phyloP scores from a whole-genome alignment of 2,888 invertebrate genomes.

The Prosapia bicincta region DNA sequence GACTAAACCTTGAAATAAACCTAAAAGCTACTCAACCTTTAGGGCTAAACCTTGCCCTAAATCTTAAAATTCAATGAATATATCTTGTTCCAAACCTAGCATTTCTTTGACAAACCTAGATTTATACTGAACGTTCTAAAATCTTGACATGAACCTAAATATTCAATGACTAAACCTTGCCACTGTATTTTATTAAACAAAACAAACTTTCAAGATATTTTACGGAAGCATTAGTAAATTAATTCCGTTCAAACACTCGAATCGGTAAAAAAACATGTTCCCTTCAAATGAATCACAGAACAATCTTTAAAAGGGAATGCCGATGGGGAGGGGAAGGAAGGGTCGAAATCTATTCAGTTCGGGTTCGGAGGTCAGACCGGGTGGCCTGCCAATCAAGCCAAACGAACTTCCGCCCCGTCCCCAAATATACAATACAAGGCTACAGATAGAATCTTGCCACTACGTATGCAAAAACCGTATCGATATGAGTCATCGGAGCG shows the following conservation, averaged over 20 bases:
- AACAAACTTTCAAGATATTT: no score
- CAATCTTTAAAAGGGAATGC: not conserved
- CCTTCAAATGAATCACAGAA: not conserved
- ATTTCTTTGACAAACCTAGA: no score
- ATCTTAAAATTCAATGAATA: no score
- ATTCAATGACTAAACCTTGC: no score
- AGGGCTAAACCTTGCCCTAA: no score
- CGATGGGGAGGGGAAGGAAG: not conserved
- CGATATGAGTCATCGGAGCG: not conserved
- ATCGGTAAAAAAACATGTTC: not conserved
- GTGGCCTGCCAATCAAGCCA: not conserved
- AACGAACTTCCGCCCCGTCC: not conserved
- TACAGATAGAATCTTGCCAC: not conserved
- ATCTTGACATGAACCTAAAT: no score
- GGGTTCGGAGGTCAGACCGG: not conserved
- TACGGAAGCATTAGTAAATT: not conserved
- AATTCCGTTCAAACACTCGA: not conserved
- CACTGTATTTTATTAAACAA: no score
- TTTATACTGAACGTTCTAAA: no score
- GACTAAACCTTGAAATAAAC: no score
- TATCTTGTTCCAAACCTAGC: no score
- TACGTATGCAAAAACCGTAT: not conserved
- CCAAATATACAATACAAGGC: not conserved
- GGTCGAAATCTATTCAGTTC: not conserved
- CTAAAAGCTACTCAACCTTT: no score